Evolutionary conservation across 2,888 invertebrate species (phyloP).

Genomic region (Myathropa florea): DNA sequence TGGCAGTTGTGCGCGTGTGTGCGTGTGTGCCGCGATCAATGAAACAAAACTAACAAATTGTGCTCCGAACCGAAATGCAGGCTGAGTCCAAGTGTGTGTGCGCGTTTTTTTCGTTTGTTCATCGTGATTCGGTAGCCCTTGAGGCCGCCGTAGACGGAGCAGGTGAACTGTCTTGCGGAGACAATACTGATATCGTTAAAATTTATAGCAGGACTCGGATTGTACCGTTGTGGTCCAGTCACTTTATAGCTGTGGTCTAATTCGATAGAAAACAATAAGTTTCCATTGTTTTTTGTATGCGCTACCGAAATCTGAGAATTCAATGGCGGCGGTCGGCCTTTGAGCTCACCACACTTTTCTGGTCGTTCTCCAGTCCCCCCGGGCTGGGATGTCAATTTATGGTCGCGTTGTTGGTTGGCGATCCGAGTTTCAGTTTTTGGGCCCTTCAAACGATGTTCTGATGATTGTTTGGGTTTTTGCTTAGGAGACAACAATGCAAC

Average conservation of each 20-base stretch:
- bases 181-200: constrained; percentile 69
- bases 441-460: not conserved
- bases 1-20: constrained; percentile 1
- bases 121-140: constrained; percentile 19
- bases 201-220: constrained; percentile 65
- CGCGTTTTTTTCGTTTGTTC: not conserved
- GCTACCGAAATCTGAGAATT: constrained; percentile 62
- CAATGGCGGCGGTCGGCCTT: constrained; percentile 63
- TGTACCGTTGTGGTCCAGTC: constrained; percentile 61
- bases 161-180: constrained; percentile 60
- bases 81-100: constrained; percentile 46
- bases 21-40: not conserved
- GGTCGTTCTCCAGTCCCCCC: not conserved
- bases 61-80: constrained; percentile 9
- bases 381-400: constrained; percentile 62
- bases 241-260: constrained; percentile 63
- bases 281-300: constrained; percentile 57
- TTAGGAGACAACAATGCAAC: not conserved
- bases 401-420: constrained; percentile 33
- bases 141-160: constrained; percentile 17
- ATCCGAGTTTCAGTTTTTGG: constrained; percentile 6
- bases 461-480: not conserved
- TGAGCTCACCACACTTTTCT: not conserved
- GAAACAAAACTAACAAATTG: not conserved
- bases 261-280: constrained; percentile 68